Evolutionary conservation across 2,113 vertebrate genomes (phyloP), one percentile per base, ranked within the genome.

Genomic region (Hippocampus abdominalis): DNA sequence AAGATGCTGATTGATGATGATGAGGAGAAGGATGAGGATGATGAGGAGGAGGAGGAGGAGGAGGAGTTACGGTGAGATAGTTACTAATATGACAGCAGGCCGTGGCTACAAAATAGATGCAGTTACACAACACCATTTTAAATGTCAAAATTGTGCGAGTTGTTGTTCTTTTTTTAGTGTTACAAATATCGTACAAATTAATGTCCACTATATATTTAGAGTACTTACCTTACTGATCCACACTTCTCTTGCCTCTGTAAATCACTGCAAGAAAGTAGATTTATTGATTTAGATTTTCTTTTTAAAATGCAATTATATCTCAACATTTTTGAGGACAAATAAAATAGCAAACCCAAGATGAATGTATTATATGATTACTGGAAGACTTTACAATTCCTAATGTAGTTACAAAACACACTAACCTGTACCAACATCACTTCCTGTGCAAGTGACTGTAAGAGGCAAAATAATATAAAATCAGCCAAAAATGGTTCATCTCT

Each of bases 211-310:
- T 53, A 21, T 29, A 27, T 57, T 63, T 39, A 42, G 2, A n/a
- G 18, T 3, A 84, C 87, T 70, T 74, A 86, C 84, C 66, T 1
- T 49, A 54, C 76, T 91, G 92, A 69, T 92, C 87, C 72, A 91
- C 61, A 70, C 89, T 94, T 89, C 94, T 93, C 87, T 93, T 97
- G 76, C 95, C 94, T 92, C 93, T 93, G 82, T 95, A 96, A 85
- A 96, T 92, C 64, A 98, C 95, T 98, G 74, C 5, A 89, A 84
- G 74, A 79, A 29, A 76, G 68, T 11, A 56, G 4, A 20, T 66
- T 29, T 65, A 3, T 29, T 11, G 20, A 32, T 21, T 53, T 20
- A 32, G 23, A 51, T 25, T 4, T 16, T 13, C 18, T 25, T 4
- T 13, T 44, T 8, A 44, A n/a, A 42, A 40, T 12, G n/a, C 2